phyloP scores from a whole-genome alignment of 2,113 vertebrate genomes.

The Junco hyemalis region DNA sequence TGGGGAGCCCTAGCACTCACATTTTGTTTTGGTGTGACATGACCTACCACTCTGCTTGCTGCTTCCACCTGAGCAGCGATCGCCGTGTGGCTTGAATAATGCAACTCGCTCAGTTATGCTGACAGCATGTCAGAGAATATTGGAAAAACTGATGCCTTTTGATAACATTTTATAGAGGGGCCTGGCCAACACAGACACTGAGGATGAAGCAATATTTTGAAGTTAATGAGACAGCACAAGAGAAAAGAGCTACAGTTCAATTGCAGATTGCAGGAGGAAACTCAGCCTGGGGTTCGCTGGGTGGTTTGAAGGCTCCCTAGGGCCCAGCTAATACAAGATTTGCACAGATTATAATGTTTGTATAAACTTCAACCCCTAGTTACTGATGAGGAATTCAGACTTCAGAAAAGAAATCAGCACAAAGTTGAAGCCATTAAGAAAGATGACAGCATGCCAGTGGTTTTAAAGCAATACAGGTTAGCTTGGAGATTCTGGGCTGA shows the following conservation, averaged over 20 bases:
- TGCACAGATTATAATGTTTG: constrained; percentile 17
- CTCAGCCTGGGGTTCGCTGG: background rate
- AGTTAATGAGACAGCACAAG: background rate
- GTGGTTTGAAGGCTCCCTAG: constrained; percentile 9
- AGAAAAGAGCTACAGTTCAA: constrained; percentile 26
- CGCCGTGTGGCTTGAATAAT: background rate
- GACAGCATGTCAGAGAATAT: background rate
- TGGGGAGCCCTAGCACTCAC: background rate
- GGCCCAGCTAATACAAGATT: background rate
- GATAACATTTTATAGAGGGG: background rate
- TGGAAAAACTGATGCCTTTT: constrained; percentile 9
- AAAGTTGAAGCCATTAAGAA: background rate
- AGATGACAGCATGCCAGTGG: background rate
- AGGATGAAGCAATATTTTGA: constrained; percentile 26
- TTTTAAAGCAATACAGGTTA: background rate
- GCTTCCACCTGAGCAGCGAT: background rate
- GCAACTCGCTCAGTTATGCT: background rate
- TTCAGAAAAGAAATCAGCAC: background rate
- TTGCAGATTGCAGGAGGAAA: constrained; percentile 8
- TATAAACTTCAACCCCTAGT: background rate
- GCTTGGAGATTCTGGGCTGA: background rate
- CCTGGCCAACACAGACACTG: background rate
- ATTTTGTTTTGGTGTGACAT: background rate
- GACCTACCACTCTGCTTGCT: accelerated
- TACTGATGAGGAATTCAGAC: background rate